Conservation (phyloP, 1,140 invertebrate genomes). For the Lethrus apterus region DNA sequence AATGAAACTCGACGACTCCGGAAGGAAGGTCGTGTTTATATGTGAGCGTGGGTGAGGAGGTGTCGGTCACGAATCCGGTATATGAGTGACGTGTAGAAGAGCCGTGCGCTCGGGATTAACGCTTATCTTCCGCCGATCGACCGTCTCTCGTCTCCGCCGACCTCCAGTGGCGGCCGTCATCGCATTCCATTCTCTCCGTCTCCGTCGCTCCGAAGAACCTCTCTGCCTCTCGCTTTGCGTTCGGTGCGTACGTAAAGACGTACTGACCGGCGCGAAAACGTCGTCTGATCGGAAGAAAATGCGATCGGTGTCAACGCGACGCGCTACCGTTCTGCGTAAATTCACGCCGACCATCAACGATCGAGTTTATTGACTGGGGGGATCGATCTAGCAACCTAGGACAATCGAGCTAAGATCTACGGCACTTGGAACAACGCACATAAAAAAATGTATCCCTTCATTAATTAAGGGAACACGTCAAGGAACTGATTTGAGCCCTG, state of each 20-base stretch:
- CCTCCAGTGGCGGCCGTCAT: constrained; percentile 23
- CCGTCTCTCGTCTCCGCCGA: not conserved
- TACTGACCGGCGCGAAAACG: constrained; percentile 23
- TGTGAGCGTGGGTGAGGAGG: constrained; percentile 5
- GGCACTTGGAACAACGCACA: not conserved
- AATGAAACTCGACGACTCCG: too few species aligned
- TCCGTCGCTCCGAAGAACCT: constrained; percentile 10
- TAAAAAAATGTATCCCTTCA: not conserved
- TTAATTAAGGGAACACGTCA: too few species aligned
- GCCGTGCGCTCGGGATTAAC: not conserved
- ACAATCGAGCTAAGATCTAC: too few species aligned
- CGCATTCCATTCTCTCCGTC: constrained; percentile 25
- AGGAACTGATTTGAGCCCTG: too few species aligned
- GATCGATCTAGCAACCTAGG: too few species aligned
- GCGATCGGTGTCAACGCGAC: too few species aligned
- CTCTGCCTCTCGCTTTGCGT: constrained; percentile 19
- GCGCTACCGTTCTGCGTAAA: not conserved
- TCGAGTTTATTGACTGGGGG: too few species aligned
- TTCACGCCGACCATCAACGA: too few species aligned
- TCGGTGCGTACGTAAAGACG: constrained; percentile 19
- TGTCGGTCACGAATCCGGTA: not conserved
- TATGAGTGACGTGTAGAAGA: not conserved
- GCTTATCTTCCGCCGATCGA: not conserved
- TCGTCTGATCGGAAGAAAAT: too few species aligned
- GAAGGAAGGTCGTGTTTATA: constrained; percentile 12